A percentile compares a stretch with the other conserved stretches of the same genome.
These are phyloP conservation scores for Clupea harengus DNA, from an alignment of 2,113 vertebrate species.

Conservation along the genomic window DNA sequence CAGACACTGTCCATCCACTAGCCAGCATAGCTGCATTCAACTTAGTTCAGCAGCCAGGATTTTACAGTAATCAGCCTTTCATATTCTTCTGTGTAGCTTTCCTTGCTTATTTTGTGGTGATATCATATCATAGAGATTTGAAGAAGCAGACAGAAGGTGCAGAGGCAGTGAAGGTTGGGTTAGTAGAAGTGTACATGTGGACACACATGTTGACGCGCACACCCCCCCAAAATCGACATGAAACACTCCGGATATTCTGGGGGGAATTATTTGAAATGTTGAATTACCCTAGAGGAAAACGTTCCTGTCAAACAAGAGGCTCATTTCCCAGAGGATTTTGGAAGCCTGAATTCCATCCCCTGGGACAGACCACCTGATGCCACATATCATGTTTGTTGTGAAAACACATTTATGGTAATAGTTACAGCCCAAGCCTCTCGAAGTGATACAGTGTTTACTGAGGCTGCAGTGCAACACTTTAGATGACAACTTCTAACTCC, in stretches of 20 bases:
- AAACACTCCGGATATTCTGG: background rate
- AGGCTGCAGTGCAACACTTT: background rate
- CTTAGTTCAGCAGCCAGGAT: background rate
- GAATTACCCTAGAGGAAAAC: background rate
- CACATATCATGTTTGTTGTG: slow-evolving; percentile 9
- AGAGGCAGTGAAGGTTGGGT: background rate
- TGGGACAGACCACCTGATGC: background rate
- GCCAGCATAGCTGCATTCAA: background rate
- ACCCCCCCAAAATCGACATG: background rate
- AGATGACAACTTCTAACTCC: background rate
- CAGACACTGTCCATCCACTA: background rate
- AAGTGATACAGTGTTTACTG: background rate
- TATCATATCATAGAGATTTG: too few species aligned
- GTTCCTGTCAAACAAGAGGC: background rate
- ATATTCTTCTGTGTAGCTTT: background rate
- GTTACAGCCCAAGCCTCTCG: background rate
- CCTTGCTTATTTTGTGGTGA: too few species aligned
- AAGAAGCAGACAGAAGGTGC: too few species aligned
- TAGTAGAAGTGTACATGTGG: background rate
- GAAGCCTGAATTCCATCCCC: background rate
- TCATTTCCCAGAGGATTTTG: background rate
- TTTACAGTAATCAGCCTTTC: background rate
- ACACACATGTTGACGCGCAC: background rate
- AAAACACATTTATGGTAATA: slow-evolving; percentile 10
- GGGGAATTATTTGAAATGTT: background rate